These are phyloP conservation scores for Druceiella hillmani DNA, from an alignment of 2,888 invertebrate genomes.

Conservation along the genomic window DNA sequence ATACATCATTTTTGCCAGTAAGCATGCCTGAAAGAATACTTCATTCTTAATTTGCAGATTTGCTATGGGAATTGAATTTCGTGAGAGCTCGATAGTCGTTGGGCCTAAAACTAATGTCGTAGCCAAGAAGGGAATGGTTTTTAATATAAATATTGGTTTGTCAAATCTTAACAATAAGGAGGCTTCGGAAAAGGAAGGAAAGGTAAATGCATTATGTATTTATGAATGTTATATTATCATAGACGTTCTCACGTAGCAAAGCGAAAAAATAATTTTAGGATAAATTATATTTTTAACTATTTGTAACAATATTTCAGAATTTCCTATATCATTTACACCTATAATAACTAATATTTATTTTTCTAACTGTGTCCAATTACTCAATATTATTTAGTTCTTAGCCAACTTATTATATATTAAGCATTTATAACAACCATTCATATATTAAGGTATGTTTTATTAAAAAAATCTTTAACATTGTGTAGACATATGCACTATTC, in stretches of 20 bases:
- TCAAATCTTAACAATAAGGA: conserved; percentile 78
- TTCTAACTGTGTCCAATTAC: no score
- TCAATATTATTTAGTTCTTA: no score
- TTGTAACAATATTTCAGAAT: no score
- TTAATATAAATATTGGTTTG: conserved; percentile 92
- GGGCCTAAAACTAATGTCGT: conserved; percentile 79
- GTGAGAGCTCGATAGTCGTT: conserved; percentile 89
- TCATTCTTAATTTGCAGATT: conserved; percentile 54
- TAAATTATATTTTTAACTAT: no score
- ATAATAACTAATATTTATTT: no score
- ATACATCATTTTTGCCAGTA: background rate
- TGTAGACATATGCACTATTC: conserved; percentile 77
- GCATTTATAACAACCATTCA: no score
- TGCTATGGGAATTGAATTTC: conserved; percentile 97
- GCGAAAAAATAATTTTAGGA: no score
- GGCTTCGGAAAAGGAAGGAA: conserved; percentile 79
- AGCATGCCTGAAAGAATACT: no score
- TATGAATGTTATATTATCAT: conserved; percentile 1
- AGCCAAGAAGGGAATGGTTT: conserved; percentile 92
- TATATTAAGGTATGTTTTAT: background rate
- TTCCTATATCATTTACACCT: no score
- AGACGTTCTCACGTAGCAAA: background rate
- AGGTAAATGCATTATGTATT: conserved; percentile 54
- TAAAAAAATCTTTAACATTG: no score
- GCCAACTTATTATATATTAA: no score